Conservation (phyloP, 2,113 vertebrate species). For the Engraulis encrasicolus region DNA sequence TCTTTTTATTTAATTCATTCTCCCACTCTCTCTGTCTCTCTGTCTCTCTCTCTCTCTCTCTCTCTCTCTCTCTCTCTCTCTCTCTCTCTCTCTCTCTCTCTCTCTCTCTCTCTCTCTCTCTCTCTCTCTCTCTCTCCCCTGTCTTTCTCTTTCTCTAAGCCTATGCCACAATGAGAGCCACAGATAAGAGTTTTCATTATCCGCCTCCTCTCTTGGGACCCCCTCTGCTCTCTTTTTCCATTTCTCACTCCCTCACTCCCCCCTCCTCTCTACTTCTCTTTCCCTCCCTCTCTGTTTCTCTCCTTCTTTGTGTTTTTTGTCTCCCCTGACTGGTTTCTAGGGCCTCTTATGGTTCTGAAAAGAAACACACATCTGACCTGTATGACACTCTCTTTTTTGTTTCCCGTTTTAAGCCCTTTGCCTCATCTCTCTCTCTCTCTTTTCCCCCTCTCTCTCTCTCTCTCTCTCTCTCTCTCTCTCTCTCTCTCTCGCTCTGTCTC, state of each 20-base stretch:
- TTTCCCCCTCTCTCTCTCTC: constrained; percentile 29
- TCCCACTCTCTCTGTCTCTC: constrained; percentile 36
- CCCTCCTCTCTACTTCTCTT: background rate
- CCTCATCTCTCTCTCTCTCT: constrained; percentile 29
- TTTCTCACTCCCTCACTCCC: background rate
- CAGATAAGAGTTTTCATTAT: constrained; percentile 65
- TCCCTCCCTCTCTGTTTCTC: constrained; percentile 1
- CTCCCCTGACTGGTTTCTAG: constrained; percentile 39
- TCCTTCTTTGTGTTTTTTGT: constrained; percentile 12
- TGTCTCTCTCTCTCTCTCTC: constrained; percentile 36
- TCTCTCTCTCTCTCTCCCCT: constrained; percentile 36
- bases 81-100: constrained; percentile 29
- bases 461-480: constrained; percentile 37
- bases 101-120: constrained; percentile 38
- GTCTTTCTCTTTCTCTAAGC: constrained; percentile 38
- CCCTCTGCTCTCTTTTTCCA: constrained; percentile 37
- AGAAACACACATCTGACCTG: constrained; percentile 32
- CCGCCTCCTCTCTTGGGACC: constrained; percentile 47
- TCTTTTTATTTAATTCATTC: constrained; percentile 38
- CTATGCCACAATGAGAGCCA: constrained; percentile 52
- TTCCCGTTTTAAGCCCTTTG: constrained; percentile 24
- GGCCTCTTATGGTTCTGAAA: constrained; percentile 39
- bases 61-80: constrained; percentile 19
- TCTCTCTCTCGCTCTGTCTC: background rate
- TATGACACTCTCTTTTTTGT: constrained; percentile 48